A percentile compares a stretch with the other conserved stretches of the same genome.
These are phyloP conservation scores for Harpagus bidentatus DNA, from an alignment of 2,113 vertebrate species.

Conservation along the genomic window DNA sequence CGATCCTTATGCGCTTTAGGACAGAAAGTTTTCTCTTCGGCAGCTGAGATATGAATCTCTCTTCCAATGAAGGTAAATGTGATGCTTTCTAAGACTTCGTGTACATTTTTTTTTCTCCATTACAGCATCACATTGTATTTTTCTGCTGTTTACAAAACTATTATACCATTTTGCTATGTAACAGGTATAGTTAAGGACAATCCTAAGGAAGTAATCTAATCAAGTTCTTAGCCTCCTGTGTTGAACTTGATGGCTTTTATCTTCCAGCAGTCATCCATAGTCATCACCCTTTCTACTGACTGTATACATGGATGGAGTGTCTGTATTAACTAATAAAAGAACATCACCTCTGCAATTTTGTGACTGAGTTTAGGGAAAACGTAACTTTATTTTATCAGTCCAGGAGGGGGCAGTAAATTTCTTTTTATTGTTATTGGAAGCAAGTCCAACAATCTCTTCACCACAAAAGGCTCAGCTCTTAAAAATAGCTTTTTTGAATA, in stretches of 20 bases:
- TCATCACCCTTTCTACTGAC: background rate
- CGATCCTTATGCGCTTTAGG: background rate
- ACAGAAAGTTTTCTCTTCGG: background rate
- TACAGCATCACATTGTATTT: background rate
- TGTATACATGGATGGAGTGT: background rate
- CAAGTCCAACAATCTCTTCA: background rate
- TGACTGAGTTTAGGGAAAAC: background rate
- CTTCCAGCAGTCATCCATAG: background rate
- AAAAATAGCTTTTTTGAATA: background rate
- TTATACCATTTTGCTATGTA: background rate
- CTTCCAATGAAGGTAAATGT: background rate
- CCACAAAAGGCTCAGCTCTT: background rate
- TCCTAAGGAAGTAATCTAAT: background rate
- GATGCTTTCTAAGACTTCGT: background rate
- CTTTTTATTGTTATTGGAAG: constrained; percentile 51
- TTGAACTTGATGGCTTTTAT: background rate
- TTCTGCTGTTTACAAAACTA: background rate
- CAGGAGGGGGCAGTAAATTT: constrained; percentile 75
- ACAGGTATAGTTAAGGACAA: fast-evolving
- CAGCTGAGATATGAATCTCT: background rate
- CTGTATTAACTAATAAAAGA: background rate
- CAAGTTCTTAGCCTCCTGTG: background rate
- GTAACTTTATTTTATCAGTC: constrained; percentile 4
- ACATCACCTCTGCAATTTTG: background rate
- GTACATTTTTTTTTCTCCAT: background rate